A percentile compares a stretch with the other conserved stretches of the same genome.
These are phyloP conservation scores for Caiman crocodilus DNA, from an alignment of 2,797 vertebrate genomes.

Conservation along the genomic window DNA sequence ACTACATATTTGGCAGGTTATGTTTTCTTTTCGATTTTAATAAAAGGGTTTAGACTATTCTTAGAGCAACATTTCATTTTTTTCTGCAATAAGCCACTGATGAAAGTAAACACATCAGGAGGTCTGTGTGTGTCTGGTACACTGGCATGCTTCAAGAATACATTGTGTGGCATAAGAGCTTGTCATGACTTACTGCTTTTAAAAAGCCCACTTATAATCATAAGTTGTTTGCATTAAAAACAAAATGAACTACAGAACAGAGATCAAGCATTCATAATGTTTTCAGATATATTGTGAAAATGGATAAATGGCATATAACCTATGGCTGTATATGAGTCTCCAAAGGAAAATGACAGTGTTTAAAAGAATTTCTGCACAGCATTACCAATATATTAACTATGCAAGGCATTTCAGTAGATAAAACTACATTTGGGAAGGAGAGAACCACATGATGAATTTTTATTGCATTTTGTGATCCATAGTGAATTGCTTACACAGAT, in stretches of 20 bases:
- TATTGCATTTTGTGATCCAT: constrained; percentile 76
- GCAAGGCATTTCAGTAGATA: constrained; percentile 47
- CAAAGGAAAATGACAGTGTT: constrained; percentile 3
- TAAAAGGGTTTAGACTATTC: not conserved
- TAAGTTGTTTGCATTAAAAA: constrained; percentile 26
- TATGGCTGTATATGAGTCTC: constrained; percentile 5
- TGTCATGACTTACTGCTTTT: not conserved
- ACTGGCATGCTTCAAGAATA: not conserved
- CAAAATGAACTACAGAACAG: constrained; percentile 26
- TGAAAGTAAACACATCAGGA: not conserved
- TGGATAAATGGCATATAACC: not conserved
- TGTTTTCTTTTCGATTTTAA: not conserved
- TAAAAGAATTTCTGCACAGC: constrained; percentile 13
- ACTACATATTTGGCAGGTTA: not conserved
- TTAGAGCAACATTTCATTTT: not conserved
- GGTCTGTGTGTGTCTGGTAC: not conserved
- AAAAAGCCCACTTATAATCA: not conserved
- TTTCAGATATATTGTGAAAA: constrained; percentile 33
- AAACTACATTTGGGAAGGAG: not conserved
- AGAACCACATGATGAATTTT: constrained; percentile 64
- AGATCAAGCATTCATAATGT: not conserved
- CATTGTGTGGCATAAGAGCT: not conserved
- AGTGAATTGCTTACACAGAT: constrained; percentile 66
- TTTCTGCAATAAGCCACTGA: not conserved
- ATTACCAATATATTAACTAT: constrained; percentile 32